phyloP scores from a whole-genome alignment of 2,797 vertebrate genomes.

The Gila robusta region DNA sequence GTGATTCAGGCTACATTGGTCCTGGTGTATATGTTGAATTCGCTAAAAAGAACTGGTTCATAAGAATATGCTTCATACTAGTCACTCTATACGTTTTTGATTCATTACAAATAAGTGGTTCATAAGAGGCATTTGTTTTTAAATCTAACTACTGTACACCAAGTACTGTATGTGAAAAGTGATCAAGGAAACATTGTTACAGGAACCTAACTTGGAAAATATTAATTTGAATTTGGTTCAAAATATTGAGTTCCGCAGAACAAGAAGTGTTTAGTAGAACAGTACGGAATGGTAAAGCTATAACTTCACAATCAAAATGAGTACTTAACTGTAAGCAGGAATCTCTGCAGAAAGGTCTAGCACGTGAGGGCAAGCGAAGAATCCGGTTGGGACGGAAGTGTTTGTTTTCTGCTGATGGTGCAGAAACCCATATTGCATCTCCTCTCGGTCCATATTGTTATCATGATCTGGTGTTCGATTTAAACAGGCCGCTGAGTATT shows the following conservation, averaged over 20 bases:
- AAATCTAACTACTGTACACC: neutral
- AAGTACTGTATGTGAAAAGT: neutral
- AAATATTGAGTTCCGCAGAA: neutral
- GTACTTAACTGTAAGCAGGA: neutral
- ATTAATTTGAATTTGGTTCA: neutral
- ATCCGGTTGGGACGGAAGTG: neutral
- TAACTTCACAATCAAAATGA: neutral
- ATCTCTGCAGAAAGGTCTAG: neutral
- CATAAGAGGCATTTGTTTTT: neutral
- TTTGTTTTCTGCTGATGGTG: conserved; percentile 34
- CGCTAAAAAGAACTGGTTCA: neutral
- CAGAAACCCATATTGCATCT: conserved; percentile 13
- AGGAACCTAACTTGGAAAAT: neutral
- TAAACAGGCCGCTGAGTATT: conserved; percentile 32
- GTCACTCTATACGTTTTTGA: neutral
- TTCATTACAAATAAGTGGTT: neutral
- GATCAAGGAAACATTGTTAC: neutral
- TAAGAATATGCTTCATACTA: neutral
- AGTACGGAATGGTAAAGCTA: neutral
- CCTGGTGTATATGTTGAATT: neutral
- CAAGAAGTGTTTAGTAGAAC: neutral
- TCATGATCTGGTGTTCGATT: conserved; percentile 34
- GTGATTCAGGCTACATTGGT: neutral
- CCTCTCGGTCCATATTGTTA: conserved; percentile 25
- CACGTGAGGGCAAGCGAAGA: neutral